Conservation (phyloP, 92 coral and sea anemone genomes). For the Nematostella vectensis region DNA sequence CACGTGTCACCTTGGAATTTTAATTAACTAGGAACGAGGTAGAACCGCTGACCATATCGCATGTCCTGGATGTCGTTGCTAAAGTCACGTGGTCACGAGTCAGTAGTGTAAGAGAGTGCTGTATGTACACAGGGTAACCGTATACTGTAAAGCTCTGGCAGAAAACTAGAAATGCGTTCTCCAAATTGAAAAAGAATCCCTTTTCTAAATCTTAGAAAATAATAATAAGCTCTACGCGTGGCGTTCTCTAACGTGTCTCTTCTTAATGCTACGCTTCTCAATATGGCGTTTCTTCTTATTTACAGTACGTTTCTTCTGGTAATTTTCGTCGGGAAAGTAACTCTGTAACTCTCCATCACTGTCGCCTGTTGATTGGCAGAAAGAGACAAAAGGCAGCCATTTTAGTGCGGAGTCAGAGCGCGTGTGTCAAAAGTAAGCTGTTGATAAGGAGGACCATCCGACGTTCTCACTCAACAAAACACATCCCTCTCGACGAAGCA, state of each 20-base stretch:
- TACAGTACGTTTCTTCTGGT: slow-evolving; percentile 9
- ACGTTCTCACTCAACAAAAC: too few species aligned
- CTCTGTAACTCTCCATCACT: slow-evolving; percentile 60
- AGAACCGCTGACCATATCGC: too few species aligned
- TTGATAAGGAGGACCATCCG: slow-evolving; percentile 68
- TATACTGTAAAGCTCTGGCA: slow-evolving; percentile 62
- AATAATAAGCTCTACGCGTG: too few species aligned
- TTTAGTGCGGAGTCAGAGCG: slow-evolving; percentile 38
- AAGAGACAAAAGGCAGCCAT: slow-evolving; percentile 37
- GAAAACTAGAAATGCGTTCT: slow-evolving; percentile 16
- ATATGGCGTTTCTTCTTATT: slow-evolving; percentile 11
- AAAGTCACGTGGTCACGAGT: too few species aligned
- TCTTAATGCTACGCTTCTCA: not conserved
- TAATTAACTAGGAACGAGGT: too few species aligned
- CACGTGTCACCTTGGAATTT: too few species aligned
- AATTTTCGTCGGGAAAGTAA: slow-evolving; percentile 55
- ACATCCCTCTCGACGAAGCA: too few species aligned
- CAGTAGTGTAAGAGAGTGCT: slow-evolving; percentile 16
- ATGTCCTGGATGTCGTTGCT: too few species aligned
- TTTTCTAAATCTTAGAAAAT: too few species aligned
- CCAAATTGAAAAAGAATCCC: too few species aligned
- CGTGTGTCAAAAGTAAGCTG: slow-evolving; percentile 25
- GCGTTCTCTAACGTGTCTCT: not conserved
- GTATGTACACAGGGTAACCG: slow-evolving; percentile 43
- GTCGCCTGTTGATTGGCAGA: slow-evolving; percentile 70